Conservation (phyloP, 2,888 invertebrate species). For the Trachelus troglodyta region DNA sequence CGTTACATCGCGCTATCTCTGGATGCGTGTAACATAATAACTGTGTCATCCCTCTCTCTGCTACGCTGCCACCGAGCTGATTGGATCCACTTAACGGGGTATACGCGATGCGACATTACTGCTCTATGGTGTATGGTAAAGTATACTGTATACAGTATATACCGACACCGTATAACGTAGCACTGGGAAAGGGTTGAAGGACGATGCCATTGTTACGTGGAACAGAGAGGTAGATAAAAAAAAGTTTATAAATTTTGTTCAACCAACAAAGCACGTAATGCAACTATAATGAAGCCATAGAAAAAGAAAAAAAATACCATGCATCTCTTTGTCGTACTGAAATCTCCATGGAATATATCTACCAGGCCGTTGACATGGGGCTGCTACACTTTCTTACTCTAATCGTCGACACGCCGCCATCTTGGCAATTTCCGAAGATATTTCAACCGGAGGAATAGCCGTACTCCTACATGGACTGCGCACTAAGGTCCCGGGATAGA, state of each 20-base stretch:
- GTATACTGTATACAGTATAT: slow-evolving; percentile 31
- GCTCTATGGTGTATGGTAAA: slow-evolving; percentile 62
- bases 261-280: neutral
- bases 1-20: slow-evolving; percentile 55
- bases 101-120: slow-evolving; percentile 61
- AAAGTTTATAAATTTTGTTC: neutral
- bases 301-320: neutral
- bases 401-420: neutral
- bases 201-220: neutral
- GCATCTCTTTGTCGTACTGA: neutral
- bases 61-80: slow-evolving; percentile 59
- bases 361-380: neutral
- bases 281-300: neutral
- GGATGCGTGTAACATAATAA: slow-evolving; percentile 56
- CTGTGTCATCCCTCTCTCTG: slow-evolving; percentile 49
- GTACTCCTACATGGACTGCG: neutral
- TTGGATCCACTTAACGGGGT: slow-evolving; percentile 65
- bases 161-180: neutral
- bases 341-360: neutral
- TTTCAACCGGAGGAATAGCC: neutral
- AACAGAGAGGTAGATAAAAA: neutral
- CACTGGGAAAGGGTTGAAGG: neutral
- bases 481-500: neutral
- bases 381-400: neutral
- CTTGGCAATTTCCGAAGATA: neutral